phyloP scores from a whole-genome alignment of 2,797 vertebrate species.

The Iguana delicatissima region DNA sequence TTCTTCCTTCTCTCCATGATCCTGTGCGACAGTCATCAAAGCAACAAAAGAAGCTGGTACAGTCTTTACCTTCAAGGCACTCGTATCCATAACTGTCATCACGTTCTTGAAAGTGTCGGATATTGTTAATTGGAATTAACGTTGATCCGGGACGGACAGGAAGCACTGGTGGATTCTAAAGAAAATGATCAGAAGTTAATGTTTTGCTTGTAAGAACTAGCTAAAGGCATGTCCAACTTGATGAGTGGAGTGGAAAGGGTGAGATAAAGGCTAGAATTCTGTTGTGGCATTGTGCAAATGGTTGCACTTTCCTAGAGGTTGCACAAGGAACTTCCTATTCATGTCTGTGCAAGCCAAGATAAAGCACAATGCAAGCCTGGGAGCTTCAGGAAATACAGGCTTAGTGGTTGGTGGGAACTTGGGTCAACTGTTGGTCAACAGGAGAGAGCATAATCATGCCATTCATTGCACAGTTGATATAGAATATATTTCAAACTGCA shows the following conservation, averaged over 20 bases:
- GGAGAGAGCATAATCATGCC: no score
- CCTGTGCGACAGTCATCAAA: constrained; percentile 96
- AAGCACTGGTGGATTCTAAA: constrained; percentile 84
- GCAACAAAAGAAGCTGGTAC: constrained; percentile 95
- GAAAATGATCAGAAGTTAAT: background rate
- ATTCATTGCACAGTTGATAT: no score
- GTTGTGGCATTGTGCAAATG: no score
- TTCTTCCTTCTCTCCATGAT: constrained; percentile 93
- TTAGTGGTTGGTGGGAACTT: no score
- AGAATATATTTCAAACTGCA: no score
- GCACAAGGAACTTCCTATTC: no score
- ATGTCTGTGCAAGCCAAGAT: no score
- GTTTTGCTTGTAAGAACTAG: background rate
- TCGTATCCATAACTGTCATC: constrained; percentile 89
- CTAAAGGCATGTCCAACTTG: background rate
- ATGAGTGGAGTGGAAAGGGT: background rate
- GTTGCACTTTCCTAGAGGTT: no score
- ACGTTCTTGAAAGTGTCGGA: constrained; percentile 87
- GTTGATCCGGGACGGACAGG: constrained; percentile 90
- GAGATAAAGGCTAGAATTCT: background rate
- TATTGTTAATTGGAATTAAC: constrained; percentile 92
- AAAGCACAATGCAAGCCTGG: no score
- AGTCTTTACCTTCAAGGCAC: constrained; percentile 96
- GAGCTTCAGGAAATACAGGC: no score
- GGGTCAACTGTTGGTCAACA: no score